Conservation (phyloP, 35 echinoderm and acorn worm species). For the Patiria miniata region DNA sequence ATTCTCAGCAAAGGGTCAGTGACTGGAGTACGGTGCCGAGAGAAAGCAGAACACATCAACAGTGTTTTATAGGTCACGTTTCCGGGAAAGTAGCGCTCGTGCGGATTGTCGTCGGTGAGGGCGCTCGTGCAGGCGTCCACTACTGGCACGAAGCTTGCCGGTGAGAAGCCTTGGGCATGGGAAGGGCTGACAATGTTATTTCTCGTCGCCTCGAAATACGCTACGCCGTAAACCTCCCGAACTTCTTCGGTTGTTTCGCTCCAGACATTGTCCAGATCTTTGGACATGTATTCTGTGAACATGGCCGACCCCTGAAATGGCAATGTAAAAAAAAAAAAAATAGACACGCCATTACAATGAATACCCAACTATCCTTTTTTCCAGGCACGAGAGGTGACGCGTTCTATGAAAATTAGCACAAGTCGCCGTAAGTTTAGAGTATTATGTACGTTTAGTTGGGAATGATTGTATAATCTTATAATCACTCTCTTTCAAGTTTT, state of each 20-base stretch:
- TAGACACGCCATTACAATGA: too few relatives aligned
- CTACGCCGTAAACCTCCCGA: background rate
- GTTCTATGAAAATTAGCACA: too few relatives aligned
- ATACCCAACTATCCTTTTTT: too few relatives aligned
- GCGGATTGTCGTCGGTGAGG: slow-evolving; percentile 10
- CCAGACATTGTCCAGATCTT: background rate
- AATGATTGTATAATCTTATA: too few relatives aligned
- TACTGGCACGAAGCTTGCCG: background rate
- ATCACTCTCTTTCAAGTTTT: too few relatives aligned
- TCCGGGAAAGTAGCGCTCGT: background rate
- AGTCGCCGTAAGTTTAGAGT: too few relatives aligned
- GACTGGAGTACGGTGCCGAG: too few relatives aligned
- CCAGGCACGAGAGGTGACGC: too few relatives aligned
- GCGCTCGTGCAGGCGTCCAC: background rate
- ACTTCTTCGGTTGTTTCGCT: background rate
- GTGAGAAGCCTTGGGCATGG: background rate
- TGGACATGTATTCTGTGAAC: background rate
- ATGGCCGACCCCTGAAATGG: background rate
- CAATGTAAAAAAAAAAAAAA: too few relatives aligned
- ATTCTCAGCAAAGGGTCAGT: too few relatives aligned
- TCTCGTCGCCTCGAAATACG: background rate
- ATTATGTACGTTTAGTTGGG: too few relatives aligned
- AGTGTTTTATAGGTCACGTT: background rate
- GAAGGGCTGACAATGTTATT: background rate
- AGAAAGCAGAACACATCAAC: too few relatives aligned